These are phyloP conservation scores for Acromyrmex echinatior DNA, from an alignment of 1,140 invertebrate species.

Conservation along the genomic window DNA sequence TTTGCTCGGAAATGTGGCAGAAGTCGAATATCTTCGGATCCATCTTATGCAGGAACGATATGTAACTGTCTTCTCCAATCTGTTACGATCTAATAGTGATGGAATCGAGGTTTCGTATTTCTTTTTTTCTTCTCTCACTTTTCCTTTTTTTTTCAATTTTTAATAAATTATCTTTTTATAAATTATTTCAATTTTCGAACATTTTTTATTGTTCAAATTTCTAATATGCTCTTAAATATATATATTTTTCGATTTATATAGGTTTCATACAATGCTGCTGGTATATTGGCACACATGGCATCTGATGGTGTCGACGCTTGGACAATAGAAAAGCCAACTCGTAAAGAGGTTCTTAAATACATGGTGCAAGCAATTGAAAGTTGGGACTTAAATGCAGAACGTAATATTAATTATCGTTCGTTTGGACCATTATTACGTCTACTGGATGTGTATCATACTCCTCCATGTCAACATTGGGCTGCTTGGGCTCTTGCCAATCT, in stretches of 20 bases:
- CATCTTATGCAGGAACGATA: conserved; percentile 95
- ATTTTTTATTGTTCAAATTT: background rate
- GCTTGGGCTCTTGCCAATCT: conserved; percentile 99
- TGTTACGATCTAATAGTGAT: conserved; percentile 95
- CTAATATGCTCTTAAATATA: background rate
- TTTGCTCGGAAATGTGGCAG: conserved; percentile 97
- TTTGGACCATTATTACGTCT: conserved; percentile 96
- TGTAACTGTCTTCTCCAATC: conserved; percentile 94
- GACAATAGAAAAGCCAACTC: conserved; percentile 90
- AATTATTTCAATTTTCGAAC: background rate
- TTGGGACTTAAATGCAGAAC: conserved; percentile 94
- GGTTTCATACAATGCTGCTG: conserved; percentile 98
- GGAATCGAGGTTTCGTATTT: conserved; percentile 94
- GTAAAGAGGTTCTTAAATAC: conserved; percentile 91
- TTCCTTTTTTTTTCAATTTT: background rate
- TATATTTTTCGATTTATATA: conserved; percentile 75
- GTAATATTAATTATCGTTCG: conserved; percentile 99
- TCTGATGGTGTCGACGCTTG: conserved; percentile 96
- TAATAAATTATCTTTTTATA: background rate
- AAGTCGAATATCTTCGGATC: conserved; percentile 94
- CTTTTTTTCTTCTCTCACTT: conserved; percentile 4
- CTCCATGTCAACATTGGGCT: conserved; percentile 97
- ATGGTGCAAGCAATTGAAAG: conserved; percentile 94
- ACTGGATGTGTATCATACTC: conserved; percentile 93
- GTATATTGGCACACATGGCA: conserved; percentile 97